Evolutionary conservation across 1,140 invertebrate species (phyloP).

Genomic region (Diorhabda carinulata): DNA sequence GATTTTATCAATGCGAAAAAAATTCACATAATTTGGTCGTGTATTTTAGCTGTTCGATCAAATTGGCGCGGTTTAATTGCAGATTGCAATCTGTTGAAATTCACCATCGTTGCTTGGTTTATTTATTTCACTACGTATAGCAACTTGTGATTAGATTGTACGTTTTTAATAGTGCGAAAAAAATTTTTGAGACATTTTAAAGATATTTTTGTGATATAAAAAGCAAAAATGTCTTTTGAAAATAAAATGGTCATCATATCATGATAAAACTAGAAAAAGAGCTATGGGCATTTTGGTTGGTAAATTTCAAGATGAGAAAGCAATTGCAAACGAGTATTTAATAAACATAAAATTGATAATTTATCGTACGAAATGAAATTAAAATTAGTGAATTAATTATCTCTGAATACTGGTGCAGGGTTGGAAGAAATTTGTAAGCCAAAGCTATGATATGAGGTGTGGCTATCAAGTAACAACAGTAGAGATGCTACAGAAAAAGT

Average conservation of each 20-base stretch:
- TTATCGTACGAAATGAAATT: neutral
- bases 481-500: too few species aligned
- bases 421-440: conserved; percentile 1
- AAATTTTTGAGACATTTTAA: too few species aligned
- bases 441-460: neutral
- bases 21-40: neutral
- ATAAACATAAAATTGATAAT: neutral
- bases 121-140: too few species aligned
- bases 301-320: neutral
- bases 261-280: neutral
- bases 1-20: neutral
- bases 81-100: neutral
- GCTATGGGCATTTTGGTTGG: neutral
- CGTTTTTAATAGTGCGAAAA: too few species aligned
- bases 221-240: neutral
- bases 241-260: neutral
- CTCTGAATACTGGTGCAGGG: neutral
- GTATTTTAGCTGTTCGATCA: neutral
- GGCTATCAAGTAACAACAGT: neutral
- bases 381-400: neutral
- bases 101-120: too few species aligned
- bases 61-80: neutral
- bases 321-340: neutral
- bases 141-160: too few species aligned
- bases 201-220: too few species aligned